phyloP scores from a whole-genome alignment of 2,797 vertebrate species.

The Nannoperca australis region DNA sequence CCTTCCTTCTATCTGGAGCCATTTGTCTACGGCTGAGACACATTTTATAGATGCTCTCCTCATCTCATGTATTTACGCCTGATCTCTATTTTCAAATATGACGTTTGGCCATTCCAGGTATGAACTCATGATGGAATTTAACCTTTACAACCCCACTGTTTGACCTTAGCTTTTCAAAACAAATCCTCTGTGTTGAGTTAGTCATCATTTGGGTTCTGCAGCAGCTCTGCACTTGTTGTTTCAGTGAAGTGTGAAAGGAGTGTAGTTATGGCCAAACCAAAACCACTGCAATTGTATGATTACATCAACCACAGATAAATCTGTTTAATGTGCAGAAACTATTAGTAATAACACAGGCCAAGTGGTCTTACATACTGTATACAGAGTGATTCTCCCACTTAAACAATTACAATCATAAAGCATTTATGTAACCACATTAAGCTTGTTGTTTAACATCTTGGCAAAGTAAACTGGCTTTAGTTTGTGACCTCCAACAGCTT shows the following conservation, averaged over 20 bases:
- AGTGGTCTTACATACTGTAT: conserved; percentile 21
- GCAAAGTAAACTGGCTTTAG: conserved; percentile 35
- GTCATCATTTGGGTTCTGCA: conserved; percentile 60
- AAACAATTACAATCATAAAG: conserved; percentile 47
- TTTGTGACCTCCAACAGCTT: conserved; percentile 43
- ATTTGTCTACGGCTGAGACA: conserved; percentile 35
- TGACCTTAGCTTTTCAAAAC: conserved; percentile 74
- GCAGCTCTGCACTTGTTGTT: conserved; percentile 54
- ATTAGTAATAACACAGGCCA: conserved; percentile 21
- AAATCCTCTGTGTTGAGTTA: conserved; percentile 63
- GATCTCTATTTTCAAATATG: conserved; percentile 30
- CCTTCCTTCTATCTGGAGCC: not conserved
- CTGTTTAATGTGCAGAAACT: conserved; percentile 48
- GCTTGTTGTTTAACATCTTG: conserved; percentile 46
- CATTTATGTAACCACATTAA: conserved; percentile 28
- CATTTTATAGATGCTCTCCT: conserved; percentile 34
- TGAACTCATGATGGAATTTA: conserved; percentile 64
- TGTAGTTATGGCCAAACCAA: conserved; percentile 21
- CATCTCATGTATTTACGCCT: conserved; percentile 33
- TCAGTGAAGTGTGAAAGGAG: conserved; percentile 48
- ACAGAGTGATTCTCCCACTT: conserved; percentile 27
- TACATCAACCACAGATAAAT: conserved; percentile 46
- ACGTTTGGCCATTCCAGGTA: conserved; percentile 25
- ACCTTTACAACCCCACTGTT: conserved; percentile 36
- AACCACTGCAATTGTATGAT: conserved; percentile 55